phyloP scores from a whole-genome alignment of 2,113 vertebrate genomes.

The Paralichthys olivaceus region DNA sequence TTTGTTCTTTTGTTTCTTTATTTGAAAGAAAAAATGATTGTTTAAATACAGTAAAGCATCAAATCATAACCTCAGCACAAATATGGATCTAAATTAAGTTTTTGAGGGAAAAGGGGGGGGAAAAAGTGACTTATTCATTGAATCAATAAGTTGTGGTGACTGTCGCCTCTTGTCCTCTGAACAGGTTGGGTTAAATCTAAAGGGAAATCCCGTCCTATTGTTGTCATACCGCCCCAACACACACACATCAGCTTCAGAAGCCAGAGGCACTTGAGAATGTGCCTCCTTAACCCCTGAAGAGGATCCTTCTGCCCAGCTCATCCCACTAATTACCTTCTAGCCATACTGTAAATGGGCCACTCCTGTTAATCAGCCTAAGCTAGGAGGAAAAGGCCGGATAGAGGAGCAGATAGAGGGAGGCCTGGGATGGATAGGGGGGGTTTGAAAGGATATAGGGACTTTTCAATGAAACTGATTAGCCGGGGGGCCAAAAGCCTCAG shows the following conservation, averaged over 20 bases:
- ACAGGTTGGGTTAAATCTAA: slow-evolving; percentile 23
- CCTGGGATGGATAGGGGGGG: slow-evolving; percentile 21
- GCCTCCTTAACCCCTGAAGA: slow-evolving; percentile 67
- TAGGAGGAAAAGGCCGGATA: slow-evolving; percentile 18
- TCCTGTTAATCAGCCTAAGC: slow-evolving; percentile 75
- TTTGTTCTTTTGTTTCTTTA: neutral
- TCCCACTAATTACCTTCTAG: slow-evolving; percentile 77
- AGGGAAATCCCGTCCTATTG: slow-evolving; percentile 54
- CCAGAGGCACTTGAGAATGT: slow-evolving; percentile 44
- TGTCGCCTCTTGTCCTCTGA: slow-evolving; percentile 13
- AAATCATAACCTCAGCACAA: neutral
- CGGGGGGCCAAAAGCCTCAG: slow-evolving; percentile 22
- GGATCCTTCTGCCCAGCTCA: slow-evolving; percentile 65
- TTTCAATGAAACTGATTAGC: slow-evolving; percentile 60
- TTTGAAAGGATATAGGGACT: slow-evolving; percentile 40
- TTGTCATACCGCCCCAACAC: slow-evolving; percentile 28
- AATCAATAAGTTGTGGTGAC: neutral
- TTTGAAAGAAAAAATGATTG: neutral
- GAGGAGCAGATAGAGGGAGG: slow-evolving; percentile 26
- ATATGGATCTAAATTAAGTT: too few relatives aligned
- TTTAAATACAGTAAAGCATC: neutral
- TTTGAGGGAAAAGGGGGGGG: too few relatives aligned
- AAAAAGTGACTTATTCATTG: neutral
- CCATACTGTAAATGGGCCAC: slow-evolving; percentile 78
- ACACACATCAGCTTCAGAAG: slow-evolving; percentile 47